Evolutionary conservation across 2,113 vertebrate genomes (phyloP).

Genomic region (Clarias batrachus): DNA sequence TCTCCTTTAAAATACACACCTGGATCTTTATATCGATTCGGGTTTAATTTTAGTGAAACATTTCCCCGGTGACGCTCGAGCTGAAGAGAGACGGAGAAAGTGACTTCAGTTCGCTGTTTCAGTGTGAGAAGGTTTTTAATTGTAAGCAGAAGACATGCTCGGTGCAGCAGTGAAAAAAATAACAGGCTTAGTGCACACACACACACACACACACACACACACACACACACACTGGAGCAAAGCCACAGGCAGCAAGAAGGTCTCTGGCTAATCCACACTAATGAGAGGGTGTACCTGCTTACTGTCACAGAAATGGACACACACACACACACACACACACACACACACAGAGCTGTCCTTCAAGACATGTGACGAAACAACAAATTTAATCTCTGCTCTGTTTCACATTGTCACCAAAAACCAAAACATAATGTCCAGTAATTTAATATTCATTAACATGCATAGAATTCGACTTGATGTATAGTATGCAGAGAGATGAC

Average conservation of each 20-base stretch:
- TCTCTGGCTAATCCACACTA: conserved; percentile 46
- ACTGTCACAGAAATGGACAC: conserved; percentile 17
- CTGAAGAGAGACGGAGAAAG: background rate
- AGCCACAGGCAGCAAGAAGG: conserved; percentile 46
- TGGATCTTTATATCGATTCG: background rate
- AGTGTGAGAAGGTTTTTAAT: conserved; percentile 19
- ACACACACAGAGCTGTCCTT: background rate
- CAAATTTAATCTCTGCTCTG: background rate
- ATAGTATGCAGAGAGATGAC: background rate
- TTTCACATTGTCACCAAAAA: background rate
- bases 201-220: conserved; percentile 24
- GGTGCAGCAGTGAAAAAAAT: conserved; percentile 11
- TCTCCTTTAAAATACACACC: background rate
- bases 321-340: conserved; percentile 31
- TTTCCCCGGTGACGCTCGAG: background rate
- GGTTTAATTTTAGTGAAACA: background rate
- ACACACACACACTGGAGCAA: conserved; percentile 5
- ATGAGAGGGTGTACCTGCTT: conserved; percentile 48
- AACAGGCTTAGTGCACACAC: conserved; percentile 36
- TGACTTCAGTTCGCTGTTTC: conserved; percentile 10
- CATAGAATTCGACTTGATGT: no score
- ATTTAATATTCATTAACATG: no score
- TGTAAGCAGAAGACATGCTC: conserved; percentile 21
- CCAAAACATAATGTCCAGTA: background rate
- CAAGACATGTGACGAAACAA: background rate